phyloP scores from a whole-genome alignment of 2,797 vertebrate species.

The Ficedula albicollis region DNA sequence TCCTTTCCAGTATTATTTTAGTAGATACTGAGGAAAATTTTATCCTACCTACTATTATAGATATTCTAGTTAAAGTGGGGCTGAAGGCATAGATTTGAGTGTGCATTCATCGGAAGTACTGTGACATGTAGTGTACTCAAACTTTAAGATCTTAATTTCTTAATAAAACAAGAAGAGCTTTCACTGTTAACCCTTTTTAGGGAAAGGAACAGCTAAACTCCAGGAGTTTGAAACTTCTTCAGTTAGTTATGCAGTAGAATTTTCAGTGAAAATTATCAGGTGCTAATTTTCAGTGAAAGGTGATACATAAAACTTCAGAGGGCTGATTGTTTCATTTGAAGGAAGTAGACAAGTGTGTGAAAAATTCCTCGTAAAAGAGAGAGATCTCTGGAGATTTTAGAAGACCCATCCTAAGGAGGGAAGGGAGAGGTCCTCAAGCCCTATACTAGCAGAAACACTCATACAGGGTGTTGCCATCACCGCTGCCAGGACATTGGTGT shows the following conservation, averaged over 20 bases:
- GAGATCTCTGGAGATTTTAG: background rate
- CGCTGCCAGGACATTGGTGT: background rate
- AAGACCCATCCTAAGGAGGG: background rate
- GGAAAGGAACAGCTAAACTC: background rate
- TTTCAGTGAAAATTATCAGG: background rate
- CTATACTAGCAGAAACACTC: background rate
- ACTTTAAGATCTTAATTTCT: background rate
- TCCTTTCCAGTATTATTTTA: conserved; percentile 9
- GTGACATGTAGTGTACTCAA: background rate
- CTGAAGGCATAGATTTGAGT: background rate
- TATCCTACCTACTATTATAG: background rate
- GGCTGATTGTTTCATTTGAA: background rate
- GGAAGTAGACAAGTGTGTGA: background rate
- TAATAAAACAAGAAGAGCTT: background rate
- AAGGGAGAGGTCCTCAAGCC: background rate
- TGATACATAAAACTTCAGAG: background rate
- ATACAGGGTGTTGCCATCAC: background rate
- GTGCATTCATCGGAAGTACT: background rate
- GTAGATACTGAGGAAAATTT: background rate
- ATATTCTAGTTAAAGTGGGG: background rate
- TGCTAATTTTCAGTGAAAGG: background rate
- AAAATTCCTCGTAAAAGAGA: background rate
- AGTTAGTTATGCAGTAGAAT: background rate
- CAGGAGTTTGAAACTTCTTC: background rate
- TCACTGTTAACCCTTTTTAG: background rate